phyloP scores from a whole-genome alignment of 2,797 vertebrate species.

The Sternotherus odoratus region DNA sequence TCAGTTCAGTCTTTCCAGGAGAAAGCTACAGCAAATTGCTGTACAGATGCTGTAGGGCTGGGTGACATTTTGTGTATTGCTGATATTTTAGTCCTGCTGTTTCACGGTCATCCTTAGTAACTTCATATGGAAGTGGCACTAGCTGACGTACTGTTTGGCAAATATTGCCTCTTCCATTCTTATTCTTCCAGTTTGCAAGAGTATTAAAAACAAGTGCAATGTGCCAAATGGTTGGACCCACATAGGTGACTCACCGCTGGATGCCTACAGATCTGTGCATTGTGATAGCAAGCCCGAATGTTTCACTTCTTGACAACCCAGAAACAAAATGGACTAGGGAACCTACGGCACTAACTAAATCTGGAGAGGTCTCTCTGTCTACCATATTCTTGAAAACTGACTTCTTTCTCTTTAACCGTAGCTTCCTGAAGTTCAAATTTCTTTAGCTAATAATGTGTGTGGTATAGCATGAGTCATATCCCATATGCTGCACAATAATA shows the following conservation, averaged over 20 bases:
- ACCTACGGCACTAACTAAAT: neutral
- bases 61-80: neutral
- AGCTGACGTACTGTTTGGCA: neutral
- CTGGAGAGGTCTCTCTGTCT: neutral
- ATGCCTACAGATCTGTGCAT: neutral
- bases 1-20: neutral
- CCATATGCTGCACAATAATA: neutral
- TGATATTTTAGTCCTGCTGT: neutral
- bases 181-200: neutral
- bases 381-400: neutral
- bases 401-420: constrained; percentile 50
- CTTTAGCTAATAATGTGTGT: constrained; percentile 15
- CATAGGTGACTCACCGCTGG: neutral
- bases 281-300: neutral
- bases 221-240: neutral
- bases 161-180: neutral
- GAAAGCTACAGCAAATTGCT: neutral
- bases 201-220: neutral
- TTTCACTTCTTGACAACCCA: neutral
- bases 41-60: neutral
- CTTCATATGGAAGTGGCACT: neutral
- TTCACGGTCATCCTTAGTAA: neutral
- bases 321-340: neutral
- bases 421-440: constrained; percentile 52
- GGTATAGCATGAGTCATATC: constrained; percentile 32